Conservation (phyloP, 1,140 invertebrate genomes). For the Streblospio benedicti region DNA sequence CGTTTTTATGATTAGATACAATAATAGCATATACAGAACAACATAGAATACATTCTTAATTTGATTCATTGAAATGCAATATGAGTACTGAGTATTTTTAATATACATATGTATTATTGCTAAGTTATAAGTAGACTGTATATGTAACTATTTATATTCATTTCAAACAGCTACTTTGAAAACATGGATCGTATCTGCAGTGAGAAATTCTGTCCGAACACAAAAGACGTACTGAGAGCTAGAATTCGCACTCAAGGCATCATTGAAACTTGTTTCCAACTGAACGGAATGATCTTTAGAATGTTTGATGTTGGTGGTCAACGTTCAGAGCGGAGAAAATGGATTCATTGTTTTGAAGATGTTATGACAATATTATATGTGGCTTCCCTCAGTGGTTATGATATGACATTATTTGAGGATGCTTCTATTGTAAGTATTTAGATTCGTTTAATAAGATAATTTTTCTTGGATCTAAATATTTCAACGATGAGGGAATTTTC, state of each 20-base stretch:
- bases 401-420: conserved; percentile 53
- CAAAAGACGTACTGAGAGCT: conserved; percentile 40
- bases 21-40: too few relatives aligned
- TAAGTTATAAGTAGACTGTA: too few relatives aligned
- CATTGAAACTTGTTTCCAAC: conserved; percentile 43
- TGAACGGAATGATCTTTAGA: conserved; percentile 25
- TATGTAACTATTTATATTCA: too few relatives aligned
- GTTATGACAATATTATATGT: conserved; percentile 59
- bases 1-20: too few relatives aligned
- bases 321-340: conserved; percentile 53
- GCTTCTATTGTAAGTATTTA: conserved; percentile 47
- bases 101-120: too few relatives aligned
- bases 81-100: too few relatives aligned
- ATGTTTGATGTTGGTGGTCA: conserved; percentile 53
- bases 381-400: conserved; percentile 59
- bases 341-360: conserved; percentile 60
- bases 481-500: too few relatives aligned
- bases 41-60: too few relatives aligned
- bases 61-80: too few relatives aligned
- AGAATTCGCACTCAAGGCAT: conserved; percentile 42
- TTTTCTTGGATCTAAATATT: too few relatives aligned
- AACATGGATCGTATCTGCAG: conserved; percentile 59
- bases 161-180: conserved; percentile 58
- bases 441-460: too few relatives aligned
- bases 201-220: conserved; percentile 39